A percentile compares a stretch with the other conserved stretches of the same genome.
Conservation (phyloP, 2,113 vertebrate genomes). For the Mirza zaza region DNA sequence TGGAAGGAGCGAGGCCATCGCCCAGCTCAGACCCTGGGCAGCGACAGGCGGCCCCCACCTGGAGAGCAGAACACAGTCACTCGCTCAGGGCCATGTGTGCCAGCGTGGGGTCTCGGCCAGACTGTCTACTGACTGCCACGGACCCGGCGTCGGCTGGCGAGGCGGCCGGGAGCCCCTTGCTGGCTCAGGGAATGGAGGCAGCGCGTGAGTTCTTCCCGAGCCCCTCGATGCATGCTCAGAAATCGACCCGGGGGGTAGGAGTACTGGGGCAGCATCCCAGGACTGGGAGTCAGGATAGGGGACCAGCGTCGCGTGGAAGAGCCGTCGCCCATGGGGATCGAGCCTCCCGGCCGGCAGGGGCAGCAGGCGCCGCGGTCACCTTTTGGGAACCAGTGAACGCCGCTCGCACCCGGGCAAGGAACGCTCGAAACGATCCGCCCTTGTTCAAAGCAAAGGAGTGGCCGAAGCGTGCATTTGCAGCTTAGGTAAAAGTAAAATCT, state of each 20-base stretch:
- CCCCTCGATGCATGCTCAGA: rapidly evolving
- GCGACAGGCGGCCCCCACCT: rapidly evolving
- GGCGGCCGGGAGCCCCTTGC: rapidly evolving
- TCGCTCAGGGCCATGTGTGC: no score
- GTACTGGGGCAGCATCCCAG: background rate
- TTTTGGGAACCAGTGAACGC: rapidly evolving
- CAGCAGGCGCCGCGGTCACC: rapidly evolving
- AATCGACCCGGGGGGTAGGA: rapidly evolving
- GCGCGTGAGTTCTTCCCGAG: rapidly evolving
- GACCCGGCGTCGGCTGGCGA: no score
- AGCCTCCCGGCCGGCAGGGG: rapidly evolving
- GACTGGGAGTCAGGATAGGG: rapidly evolving
- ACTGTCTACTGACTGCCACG: rapidly evolving
- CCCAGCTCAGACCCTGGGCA: no score
- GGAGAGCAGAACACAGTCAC: rapidly evolving
- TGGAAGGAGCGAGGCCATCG: background rate
- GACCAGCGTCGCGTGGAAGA: background rate
- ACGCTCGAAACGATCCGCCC: no score
- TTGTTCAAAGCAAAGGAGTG: background rate
- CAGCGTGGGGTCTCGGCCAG: rapidly evolving
- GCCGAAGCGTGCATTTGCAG: rapidly evolving
- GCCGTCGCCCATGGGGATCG: rapidly evolving
- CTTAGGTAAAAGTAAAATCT: background rate
- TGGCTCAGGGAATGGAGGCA: rapidly evolving
- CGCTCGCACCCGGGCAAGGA: background rate